Conservation (phyloP, 2,113 vertebrate species). For the Lontra canadensis region DNA sequence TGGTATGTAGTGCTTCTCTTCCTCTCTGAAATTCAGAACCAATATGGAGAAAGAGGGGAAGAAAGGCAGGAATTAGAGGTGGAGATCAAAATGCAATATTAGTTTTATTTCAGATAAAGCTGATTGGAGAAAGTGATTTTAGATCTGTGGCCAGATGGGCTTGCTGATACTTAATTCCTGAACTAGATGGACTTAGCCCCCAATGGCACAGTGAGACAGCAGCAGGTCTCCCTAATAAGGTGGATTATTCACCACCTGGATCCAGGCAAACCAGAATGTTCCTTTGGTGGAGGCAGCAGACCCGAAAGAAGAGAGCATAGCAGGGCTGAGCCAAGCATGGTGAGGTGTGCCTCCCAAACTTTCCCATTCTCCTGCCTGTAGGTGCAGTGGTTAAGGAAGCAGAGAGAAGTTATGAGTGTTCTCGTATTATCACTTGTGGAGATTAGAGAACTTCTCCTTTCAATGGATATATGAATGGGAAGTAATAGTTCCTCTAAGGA, state of each 20-base stretch:
- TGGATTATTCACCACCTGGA: background rate
- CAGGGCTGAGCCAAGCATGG: background rate
- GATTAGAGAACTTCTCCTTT: background rate
- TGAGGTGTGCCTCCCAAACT: background rate
- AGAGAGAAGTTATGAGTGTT: background rate
- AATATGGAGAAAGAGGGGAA: background rate
- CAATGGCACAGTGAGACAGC: background rate
- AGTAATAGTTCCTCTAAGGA: background rate
- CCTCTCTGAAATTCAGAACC: background rate
- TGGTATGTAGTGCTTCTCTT: background rate
- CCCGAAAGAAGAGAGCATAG: background rate
- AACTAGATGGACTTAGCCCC: background rate
- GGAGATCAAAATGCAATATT: background rate
- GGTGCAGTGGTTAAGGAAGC: background rate
- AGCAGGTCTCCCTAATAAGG: background rate
- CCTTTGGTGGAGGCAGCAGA: background rate
- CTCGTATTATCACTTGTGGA: background rate
- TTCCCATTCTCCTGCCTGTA: background rate
- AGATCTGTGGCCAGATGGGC: background rate
- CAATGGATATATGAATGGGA: background rate
- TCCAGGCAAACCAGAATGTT: background rate
- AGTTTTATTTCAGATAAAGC: constrained; percentile 1
- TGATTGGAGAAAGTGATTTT: background rate
- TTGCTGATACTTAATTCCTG: background rate
- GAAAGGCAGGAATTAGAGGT: background rate